A percentile compares a stretch with the other conserved stretches of the same genome.
phyloP scores from a whole-genome alignment of 2,888 invertebrate species.

The Abrostola tripartita region DNA sequence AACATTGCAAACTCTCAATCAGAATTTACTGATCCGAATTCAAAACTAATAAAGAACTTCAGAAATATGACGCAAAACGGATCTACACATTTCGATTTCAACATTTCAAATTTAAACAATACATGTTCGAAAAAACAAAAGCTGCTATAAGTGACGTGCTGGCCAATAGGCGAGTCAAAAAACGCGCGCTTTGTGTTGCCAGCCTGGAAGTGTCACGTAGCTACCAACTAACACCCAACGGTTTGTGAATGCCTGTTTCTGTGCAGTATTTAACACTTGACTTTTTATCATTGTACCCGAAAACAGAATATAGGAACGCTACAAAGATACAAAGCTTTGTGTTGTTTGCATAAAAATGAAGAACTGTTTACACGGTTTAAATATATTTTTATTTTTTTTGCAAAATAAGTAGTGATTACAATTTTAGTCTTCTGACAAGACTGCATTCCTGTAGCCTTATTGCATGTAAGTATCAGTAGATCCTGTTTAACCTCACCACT shows the following conservation, averaged over 20 bases:
- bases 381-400: too few species aligned
- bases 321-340: background rate
- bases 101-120: slow-evolving; percentile 1
- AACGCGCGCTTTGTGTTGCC: slow-evolving; percentile 86
- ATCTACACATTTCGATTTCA: background rate
- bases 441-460: too few species aligned
- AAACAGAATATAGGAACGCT: background rate
- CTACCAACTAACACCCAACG: slow-evolving; percentile 90
- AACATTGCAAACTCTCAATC: background rate
- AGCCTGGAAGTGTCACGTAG: slow-evolving; percentile 91
- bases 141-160: slow-evolving; percentile 29
- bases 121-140: slow-evolving; percentile 6
- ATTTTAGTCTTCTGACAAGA: too few species aligned
- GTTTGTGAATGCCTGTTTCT: slow-evolving; percentile 90
- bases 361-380: background rate
- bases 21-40: background rate
- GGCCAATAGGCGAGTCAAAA: slow-evolving; percentile 68
- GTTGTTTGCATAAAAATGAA: background rate
- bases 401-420: too few species aligned
- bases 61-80: background rate
- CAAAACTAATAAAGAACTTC: background rate
- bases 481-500: too few species aligned
- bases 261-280: slow-evolving; percentile 71
- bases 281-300: background rate
- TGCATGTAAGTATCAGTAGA: too few species aligned